Evolutionary conservation across 2,888 invertebrate genomes (phyloP).

Genomic region (Trichogramma evanescens): DNA sequence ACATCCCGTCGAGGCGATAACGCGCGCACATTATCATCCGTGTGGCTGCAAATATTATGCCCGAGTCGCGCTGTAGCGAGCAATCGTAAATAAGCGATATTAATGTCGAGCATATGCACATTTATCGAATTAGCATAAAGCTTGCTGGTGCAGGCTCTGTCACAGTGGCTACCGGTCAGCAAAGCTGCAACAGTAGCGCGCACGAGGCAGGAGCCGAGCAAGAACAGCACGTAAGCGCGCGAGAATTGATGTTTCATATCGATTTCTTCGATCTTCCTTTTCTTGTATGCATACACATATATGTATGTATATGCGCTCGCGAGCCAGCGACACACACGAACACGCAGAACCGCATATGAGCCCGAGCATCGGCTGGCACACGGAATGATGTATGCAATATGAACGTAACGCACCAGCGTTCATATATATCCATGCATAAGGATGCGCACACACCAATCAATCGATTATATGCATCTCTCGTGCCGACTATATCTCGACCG

Average conservation of each 20-base stretch:
- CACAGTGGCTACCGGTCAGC: conserved; percentile 9
- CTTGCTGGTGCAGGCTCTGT: conserved; percentile 2
- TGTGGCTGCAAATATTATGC: no score
- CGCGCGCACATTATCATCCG: no score
- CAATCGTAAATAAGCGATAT: conserved; percentile 46
- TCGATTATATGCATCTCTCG: conserved; percentile 27
- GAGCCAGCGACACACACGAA: not conserved
- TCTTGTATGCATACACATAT: conserved; percentile 11
- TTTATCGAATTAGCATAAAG: conserved; percentile 42
- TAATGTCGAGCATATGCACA: conserved; percentile 37
- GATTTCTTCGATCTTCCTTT: conserved; percentile 31
- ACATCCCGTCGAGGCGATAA: no score
- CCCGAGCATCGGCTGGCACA: no score
- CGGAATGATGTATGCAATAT: no score
- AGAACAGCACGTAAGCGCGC: not conserved
- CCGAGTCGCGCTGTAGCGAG: not conserved
- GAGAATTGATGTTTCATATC: conserved; percentile 29
- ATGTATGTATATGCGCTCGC: no score
- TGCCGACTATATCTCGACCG: no score
- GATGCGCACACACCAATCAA: conserved; percentile 39
- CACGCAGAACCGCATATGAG: no score
- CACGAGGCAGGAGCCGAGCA: conserved; percentile 12
- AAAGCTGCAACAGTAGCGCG: conserved; percentile 3
- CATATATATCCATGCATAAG: conserved; percentile 36
- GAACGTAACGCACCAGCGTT: conserved; percentile 5